These are phyloP conservation scores for Phrynosoma platyrhinos DNA, from an alignment of 2,113 vertebrate species.

Conservation along the genomic window DNA sequence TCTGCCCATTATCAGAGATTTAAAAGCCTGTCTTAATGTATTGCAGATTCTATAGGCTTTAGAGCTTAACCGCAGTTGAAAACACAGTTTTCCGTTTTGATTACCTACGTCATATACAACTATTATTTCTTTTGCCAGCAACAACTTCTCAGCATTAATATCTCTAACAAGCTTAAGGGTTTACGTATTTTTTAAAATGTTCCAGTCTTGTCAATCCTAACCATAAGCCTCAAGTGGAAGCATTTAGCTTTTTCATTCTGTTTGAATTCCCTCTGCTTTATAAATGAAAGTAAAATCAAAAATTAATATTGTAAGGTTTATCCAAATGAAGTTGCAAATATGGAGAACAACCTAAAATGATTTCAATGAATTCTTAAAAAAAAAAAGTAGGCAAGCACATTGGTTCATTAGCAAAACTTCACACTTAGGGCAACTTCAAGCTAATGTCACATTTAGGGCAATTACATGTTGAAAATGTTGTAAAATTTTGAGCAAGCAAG, in stretches of 20 bases:
- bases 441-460: too few relatives aligned
- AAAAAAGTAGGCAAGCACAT: background rate
- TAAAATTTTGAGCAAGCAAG: background rate
- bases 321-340: background rate
- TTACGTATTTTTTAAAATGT: background rate
- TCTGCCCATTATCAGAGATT: background rate
- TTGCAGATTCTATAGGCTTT: background rate
- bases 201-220: background rate
- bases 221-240: background rate
- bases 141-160: background rate
- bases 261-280: background rate
- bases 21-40: conserved; percentile 25
- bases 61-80: background rate
- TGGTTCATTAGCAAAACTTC: background rate
- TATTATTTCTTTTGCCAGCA: background rate
- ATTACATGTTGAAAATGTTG: background rate
- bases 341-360: background rate
- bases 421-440: background rate
- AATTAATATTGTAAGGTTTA: background rate
- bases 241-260: background rate
- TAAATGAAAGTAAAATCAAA: background rate
- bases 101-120: conserved; percentile 6
- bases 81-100: background rate
- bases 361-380: background rate
- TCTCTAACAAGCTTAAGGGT: conserved; percentile 17